Evolutionary conservation across 2,797 vertebrate genomes (phyloP), one percentile per base, ranked within the genome.

Genomic region (Melanotaenia pygmaea): DNA sequence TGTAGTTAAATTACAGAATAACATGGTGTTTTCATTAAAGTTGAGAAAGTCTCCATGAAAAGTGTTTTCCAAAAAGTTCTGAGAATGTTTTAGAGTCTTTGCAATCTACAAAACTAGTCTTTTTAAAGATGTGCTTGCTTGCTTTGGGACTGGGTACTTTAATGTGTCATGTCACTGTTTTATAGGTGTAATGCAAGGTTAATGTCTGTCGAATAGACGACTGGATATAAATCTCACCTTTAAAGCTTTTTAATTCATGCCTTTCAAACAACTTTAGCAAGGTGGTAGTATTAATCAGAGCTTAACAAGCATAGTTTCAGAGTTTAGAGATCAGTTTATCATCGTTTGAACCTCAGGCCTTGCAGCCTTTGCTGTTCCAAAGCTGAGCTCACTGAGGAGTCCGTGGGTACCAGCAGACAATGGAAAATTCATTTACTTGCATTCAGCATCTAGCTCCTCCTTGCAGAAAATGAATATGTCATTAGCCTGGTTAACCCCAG

Each of bases 401-500:
- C 76, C 64, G 66, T 59, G 69, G 68, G 53, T 81, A 65, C 76
- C 76, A 78, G 66, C 16, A 68, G 88, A 89, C 87, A 91, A 89
- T 82, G 70, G 74, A 80, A 84, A 85, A 70, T 84, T 89, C 79
- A 81, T 91, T 91, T 81, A 51, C 66, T 77, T 43, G 47, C 63
- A 61, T 81, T 74, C 63, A 59, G 72, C 74, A 58, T 85, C 73
- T 76, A 84, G 80, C 77, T 72, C 79, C 67, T 35, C 61, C 61
- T 77, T 70, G 67, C 74, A 83, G 78, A 84, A 86, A 87, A 89
- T 87, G 77, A 91, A 88, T 84, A 77, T 88, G 78, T 86, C 85
- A 91, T 93, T 91, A 91, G 84, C 81, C 86, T 84, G 72, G 73
- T 86, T 83, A 91, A 88, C 78, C 79, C 65, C 71, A 70, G 43